phyloP scores from a whole-genome alignment of 2,113 vertebrate species.

The Paramormyrops kingsleyae region DNA sequence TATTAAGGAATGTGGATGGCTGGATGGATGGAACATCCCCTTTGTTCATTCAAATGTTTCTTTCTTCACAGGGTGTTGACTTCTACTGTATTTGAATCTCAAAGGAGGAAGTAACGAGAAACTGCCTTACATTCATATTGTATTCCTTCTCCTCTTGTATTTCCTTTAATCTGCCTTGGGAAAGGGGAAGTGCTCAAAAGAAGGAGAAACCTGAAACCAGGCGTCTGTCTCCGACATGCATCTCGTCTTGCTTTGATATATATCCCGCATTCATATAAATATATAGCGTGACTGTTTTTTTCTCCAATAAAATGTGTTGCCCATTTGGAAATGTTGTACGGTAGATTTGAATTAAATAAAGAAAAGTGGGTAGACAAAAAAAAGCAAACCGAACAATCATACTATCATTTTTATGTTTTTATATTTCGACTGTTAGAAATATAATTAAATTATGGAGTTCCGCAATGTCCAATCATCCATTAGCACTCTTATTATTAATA shows the following conservation, averaged over 20 bases:
- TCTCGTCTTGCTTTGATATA: neutral
- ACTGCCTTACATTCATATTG: neutral
- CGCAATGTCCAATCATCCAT: neutral
- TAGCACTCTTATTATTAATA: neutral
- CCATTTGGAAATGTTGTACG: neutral
- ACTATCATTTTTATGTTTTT: neutral
- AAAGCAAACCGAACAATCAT: neutral
- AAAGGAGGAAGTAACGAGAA: neutral
- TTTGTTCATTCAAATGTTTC: slow-evolving; percentile 1
- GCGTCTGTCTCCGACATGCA: neutral
- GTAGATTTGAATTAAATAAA: neutral
- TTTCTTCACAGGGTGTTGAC: slow-evolving; percentile 48
- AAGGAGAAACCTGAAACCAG: neutral
- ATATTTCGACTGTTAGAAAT: neutral
- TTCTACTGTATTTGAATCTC: slow-evolving; percentile 53
- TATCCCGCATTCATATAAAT: neutral
- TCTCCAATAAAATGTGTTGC: neutral
- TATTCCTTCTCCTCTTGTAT: neutral
- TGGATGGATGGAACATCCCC: neutral
- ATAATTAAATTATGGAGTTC: neutral
- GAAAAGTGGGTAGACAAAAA: neutral
- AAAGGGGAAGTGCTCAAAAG: neutral
- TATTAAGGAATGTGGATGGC: neutral
- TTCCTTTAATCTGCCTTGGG: neutral
- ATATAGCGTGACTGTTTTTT: neutral